Evolutionary conservation across 2,113 vertebrate genomes (phyloP).

Genomic region (Gasterosteus nipponicus): DNA sequence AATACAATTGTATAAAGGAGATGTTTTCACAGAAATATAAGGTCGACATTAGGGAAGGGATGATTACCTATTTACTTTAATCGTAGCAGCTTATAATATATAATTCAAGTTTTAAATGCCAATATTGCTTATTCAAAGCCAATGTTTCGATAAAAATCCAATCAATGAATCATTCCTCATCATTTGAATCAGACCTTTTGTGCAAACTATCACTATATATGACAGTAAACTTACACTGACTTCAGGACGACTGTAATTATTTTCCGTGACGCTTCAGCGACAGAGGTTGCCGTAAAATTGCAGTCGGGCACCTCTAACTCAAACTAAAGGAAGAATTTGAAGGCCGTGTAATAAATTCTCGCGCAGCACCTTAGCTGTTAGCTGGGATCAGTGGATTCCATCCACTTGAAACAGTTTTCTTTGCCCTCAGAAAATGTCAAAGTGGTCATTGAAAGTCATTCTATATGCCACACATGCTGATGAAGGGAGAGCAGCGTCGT

Average conservation of each 20-base stretch:
- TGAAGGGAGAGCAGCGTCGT: conserved; percentile 55
- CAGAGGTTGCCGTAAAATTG: background rate
- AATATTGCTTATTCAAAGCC: background rate
- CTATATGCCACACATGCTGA: conserved; percentile 72
- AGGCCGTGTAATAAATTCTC: conserved; percentile 49
- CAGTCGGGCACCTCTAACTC: background rate
- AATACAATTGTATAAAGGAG: background rate
- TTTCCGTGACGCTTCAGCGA: background rate
- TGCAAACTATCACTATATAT: background rate
- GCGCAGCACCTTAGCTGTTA: conserved; percentile 42
- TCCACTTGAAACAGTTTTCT: conserved; percentile 56
- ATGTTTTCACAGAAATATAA: background rate
- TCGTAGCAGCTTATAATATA: background rate
- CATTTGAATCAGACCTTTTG: background rate
- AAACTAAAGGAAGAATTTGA: conserved; percentile 51
- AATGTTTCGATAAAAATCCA: background rate
- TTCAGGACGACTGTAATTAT: background rate
- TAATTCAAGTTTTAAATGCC: background rate
- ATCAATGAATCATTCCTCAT: background rate
- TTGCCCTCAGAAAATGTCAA: conserved; percentile 68
- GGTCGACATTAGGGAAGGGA: background rate
- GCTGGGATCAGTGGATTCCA: conserved; percentile 58
- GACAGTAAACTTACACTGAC: background rate
- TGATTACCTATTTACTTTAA: background rate
- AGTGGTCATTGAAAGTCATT: conserved; percentile 71